Conservation (phyloP, 2,113 vertebrate species). For the Rhipidura dahli region DNA sequence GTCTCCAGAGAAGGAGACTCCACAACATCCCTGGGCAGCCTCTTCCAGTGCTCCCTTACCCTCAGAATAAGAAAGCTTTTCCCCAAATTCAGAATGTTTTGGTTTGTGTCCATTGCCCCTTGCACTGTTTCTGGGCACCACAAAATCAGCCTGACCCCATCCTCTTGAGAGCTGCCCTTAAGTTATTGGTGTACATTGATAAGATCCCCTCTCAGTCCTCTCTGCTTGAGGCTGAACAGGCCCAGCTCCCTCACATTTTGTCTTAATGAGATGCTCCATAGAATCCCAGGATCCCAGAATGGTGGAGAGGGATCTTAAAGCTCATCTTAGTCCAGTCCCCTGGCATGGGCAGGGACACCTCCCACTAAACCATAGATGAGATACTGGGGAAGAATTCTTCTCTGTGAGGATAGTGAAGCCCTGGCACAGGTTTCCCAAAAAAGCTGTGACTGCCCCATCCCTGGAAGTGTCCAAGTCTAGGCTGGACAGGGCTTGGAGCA, state of each 20-base stretch:
- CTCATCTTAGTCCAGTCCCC: rapidly evolving
- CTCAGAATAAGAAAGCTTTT: not conserved
- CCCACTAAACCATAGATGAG: no score
- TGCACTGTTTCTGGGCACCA: not conserved
- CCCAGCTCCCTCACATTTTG: not conserved
- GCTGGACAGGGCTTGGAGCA: not conserved
- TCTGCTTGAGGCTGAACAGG: not conserved
- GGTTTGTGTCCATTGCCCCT: not conserved
- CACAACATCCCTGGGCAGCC: not conserved
- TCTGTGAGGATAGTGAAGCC: not conserved
- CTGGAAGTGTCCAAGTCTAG: not conserved
- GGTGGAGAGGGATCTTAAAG: not conserved
- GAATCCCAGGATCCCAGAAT: not conserved
- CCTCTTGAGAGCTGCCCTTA: no score
- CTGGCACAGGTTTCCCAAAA: not conserved
- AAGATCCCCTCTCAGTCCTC: not conserved
- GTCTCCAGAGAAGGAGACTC: not conserved
- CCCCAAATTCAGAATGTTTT: not conserved
- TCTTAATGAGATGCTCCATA: not conserved
- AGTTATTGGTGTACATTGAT: no score
- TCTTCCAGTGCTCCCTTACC: not conserved
- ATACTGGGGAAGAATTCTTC: not conserved
- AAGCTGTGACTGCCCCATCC: not conserved
- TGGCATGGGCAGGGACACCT: not conserved
- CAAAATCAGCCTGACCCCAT: not conserved